phyloP scores from a whole-genome alignment of 2,888 invertebrate genomes.

The Scaptomyza polygonia region DNA sequence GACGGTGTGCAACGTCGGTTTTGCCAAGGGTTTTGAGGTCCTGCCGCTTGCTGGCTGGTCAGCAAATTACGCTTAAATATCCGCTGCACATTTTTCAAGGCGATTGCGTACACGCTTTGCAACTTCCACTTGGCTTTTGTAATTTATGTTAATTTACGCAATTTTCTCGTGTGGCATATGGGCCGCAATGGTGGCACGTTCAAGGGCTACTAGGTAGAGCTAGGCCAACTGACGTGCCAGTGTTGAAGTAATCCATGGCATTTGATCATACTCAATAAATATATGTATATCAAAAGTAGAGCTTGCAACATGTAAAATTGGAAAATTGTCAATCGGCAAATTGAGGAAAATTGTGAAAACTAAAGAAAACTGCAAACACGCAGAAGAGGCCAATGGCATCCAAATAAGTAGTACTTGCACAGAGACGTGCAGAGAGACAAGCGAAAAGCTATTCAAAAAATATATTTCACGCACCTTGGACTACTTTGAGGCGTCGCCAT shows the following conservation, averaged over 20 bases:
- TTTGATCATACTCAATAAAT: constrained; percentile 22
- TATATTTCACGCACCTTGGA: constrained; percentile 77
- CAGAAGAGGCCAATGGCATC: constrained; percentile 50
- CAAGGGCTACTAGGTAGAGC: constrained; percentile 2
- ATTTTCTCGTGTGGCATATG: constrained; percentile 56
- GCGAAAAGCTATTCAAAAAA: constrained; percentile 47
- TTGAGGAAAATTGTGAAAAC: constrained; percentile 58
- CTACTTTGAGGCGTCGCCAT: constrained; percentile 71
- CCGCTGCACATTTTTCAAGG: constrained; percentile 76
- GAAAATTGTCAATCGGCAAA: constrained; percentile 32
- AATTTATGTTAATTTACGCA: constrained; percentile 77
- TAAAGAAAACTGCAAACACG: constrained; percentile 1
- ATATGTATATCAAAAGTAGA: constrained; percentile 42
- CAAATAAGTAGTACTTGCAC: neutral
- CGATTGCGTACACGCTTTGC: constrained; percentile 72
- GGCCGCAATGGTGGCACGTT: constrained; percentile 18
- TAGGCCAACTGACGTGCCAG: constrained; percentile 17
- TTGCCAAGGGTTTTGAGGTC: constrained; percentile 11
- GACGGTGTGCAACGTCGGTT: too few species aligned
- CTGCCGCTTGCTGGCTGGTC: constrained; percentile 44
- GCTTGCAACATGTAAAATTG: constrained; percentile 19
- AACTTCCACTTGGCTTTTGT: constrained; percentile 67
- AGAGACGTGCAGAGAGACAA: constrained; percentile 23
- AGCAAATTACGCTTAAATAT: constrained; percentile 75
- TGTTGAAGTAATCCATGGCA: constrained; percentile 25